Evolutionary conservation across 2,888 invertebrate species (phyloP).

Genomic region (Drosophila birchii): DNA sequence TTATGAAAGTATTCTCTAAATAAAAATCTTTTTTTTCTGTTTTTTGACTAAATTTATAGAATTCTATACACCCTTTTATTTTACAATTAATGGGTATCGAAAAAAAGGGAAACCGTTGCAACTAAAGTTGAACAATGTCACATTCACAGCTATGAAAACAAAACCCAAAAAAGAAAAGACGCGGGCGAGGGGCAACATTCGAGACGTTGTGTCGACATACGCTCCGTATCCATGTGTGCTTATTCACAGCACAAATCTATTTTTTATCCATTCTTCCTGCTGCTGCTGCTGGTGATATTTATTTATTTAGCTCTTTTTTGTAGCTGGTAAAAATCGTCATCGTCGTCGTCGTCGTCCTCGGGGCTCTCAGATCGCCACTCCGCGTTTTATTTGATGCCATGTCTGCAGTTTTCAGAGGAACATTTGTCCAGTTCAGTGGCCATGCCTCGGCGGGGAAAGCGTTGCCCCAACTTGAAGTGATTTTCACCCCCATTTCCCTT

Average conservation of each 20-base stretch:
- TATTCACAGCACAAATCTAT: conserved; percentile 53
- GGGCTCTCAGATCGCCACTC: conserved; percentile 15
- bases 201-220: conserved; percentile 59
- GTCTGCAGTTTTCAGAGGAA: conserved; percentile 72
- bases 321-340: conserved; percentile 52
- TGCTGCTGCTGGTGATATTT: conserved; percentile 61
- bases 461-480: conserved; percentile 41
- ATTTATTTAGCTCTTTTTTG: conserved; percentile 73
- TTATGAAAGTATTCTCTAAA: background rate
- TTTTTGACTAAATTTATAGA: background rate
- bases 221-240: conserved; percentile 39
- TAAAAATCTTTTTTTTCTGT: background rate
- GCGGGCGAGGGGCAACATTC: conserved; percentile 44
- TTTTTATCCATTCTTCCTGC: conserved; percentile 40
- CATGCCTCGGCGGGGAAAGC: conserved; percentile 40
- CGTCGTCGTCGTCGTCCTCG: conserved; percentile 15
- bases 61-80: no score
- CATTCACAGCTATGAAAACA: conserved; percentile 44
- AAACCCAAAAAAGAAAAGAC: background rate
- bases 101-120: conserved; percentile 10
- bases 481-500: conserved; percentile 61
- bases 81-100: background rate
- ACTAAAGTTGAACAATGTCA: conserved; percentile 59
- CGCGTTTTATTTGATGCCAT: conserved; percentile 71
- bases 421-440: conserved; percentile 76